Percentiles rank a stretch among this genome's conserved stretches.
Conservation (phyloP, 1,140 invertebrate genomes). For the Aethina tumida region DNA sequence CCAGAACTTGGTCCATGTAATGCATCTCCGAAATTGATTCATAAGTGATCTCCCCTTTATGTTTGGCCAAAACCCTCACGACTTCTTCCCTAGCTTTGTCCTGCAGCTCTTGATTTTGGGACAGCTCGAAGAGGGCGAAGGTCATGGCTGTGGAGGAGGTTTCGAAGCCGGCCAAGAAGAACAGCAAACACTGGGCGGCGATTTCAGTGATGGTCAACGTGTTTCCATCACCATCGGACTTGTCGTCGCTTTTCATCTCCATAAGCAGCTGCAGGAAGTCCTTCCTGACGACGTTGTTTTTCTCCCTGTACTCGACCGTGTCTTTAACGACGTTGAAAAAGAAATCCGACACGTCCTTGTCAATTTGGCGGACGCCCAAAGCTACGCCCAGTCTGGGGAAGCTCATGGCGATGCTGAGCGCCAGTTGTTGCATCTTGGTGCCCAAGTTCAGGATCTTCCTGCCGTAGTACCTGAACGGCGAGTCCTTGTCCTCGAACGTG, state of each 20-base stretch:
- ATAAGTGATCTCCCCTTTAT: conserved; percentile 39
- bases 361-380: background rate
- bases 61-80: conserved; percentile 30
- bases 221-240: no score
- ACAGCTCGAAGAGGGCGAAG: conserved; percentile 43
- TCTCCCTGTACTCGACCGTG: conserved; percentile 37
- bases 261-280: conserved; percentile 46
- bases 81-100: conserved; percentile 43
- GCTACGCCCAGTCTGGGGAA: background rate
- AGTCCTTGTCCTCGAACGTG: conserved; percentile 40
- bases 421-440: background rate
- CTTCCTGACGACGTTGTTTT: conserved; percentile 33
- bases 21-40: conserved; percentile 36
- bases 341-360: conserved; percentile 31
- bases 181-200: conserved; percentile 41
- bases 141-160: conserved; percentile 47
- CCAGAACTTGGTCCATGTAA: conserved; percentile 33
- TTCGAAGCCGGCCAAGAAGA: conserved; percentile 50
- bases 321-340: conserved; percentile 36
- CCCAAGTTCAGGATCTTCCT: background rate
- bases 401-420: background rate
- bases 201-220: conserved; percentile 28
- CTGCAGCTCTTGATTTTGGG: conserved; percentile 44
- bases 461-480: conserved; percentile 35
- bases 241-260: no score